Conservation (phyloP, 2,797 vertebrate genomes). For the Acrossocheilus wenchowensis region DNA sequence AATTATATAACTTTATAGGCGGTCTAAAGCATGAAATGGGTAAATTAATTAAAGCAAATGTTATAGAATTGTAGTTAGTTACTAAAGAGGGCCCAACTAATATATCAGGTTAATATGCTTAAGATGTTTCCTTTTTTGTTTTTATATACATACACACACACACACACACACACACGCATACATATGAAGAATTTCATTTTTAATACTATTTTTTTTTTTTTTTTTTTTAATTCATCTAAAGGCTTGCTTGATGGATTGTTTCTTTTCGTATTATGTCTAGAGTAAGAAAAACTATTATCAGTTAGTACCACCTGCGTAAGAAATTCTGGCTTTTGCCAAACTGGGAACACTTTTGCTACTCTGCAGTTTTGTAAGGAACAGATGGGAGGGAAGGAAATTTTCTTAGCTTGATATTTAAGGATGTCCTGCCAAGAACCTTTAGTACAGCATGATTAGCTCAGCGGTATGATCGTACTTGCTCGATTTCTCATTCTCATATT, state of each 20-base stretch:
- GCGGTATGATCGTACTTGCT: constrained; percentile 30
- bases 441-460: constrained; percentile 46
- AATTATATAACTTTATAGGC: constrained; percentile 45
- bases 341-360: constrained; percentile 59
- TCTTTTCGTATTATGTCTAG: constrained; percentile 47
- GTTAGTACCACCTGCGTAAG: constrained; percentile 35
- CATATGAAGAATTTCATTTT: constrained; percentile 2
- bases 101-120: constrained; percentile 68
- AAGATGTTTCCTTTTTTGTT: constrained; percentile 35
- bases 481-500: constrained; percentile 48
- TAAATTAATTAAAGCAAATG: constrained; percentile 32
- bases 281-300: constrained; percentile 11
- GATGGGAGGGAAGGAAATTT: constrained; percentile 67
- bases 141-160: constrained; percentile 15
- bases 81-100: constrained; percentile 51
- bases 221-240: not conserved
- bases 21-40: constrained; percentile 42
- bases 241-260: constrained; percentile 54
- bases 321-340: constrained; percentile 54
- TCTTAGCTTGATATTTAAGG: constrained; percentile 72
- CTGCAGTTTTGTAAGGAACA: constrained; percentile 69
- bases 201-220: not conserved
- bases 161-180: too few relatives aligned
- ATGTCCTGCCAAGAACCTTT: constrained; percentile 68
- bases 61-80: constrained; percentile 45